Conservation (phyloP, 2,797 vertebrate species). For the Pipistrellus pipistrellus region DNA sequence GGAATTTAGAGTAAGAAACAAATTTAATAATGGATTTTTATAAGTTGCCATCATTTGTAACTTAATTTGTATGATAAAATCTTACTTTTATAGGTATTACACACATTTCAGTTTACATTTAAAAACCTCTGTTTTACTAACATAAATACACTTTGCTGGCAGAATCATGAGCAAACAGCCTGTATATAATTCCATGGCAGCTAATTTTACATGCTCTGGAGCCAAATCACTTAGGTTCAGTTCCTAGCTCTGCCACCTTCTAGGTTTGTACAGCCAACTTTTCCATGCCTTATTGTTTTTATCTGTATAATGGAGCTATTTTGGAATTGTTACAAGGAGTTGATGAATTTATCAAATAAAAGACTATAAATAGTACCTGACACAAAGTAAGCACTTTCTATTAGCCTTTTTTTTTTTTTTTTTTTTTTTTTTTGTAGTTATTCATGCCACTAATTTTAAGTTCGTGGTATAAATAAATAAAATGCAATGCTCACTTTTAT, state of each 20-base stretch:
- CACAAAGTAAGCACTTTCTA: neutral
- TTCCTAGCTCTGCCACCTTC: neutral
- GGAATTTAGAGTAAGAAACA: slow-evolving; percentile 7
- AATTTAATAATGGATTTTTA: neutral
- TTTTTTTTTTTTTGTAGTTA: neutral
- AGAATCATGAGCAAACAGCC: slow-evolving; percentile 1
- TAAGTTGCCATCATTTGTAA: slow-evolving; percentile 16
- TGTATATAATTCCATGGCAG: neutral
- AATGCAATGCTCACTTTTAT: slow-evolving; percentile 26
- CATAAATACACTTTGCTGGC: neutral
- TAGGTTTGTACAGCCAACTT: neutral
- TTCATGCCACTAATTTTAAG: slow-evolving; percentile 20
- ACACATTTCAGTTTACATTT: neutral
- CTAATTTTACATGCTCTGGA: neutral
- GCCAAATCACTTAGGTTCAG: neutral
- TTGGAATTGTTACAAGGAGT: slow-evolving; percentile 24
- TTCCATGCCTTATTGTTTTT: slow-evolving; percentile 17
- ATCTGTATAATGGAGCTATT: slow-evolving; percentile 5
- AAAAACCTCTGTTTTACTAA: slow-evolving; percentile 13
- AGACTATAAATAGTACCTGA: neutral
- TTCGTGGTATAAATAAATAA: slow-evolving; percentile 42
- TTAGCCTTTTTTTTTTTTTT: neutral
- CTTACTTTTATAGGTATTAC: slow-evolving; percentile 24
- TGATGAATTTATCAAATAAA: slow-evolving; percentile 48
- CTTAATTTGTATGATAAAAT: slow-evolving; percentile 46